Conservation (phyloP, 2,113 vertebrate species). For the Cyprinodon variegatus region DNA sequence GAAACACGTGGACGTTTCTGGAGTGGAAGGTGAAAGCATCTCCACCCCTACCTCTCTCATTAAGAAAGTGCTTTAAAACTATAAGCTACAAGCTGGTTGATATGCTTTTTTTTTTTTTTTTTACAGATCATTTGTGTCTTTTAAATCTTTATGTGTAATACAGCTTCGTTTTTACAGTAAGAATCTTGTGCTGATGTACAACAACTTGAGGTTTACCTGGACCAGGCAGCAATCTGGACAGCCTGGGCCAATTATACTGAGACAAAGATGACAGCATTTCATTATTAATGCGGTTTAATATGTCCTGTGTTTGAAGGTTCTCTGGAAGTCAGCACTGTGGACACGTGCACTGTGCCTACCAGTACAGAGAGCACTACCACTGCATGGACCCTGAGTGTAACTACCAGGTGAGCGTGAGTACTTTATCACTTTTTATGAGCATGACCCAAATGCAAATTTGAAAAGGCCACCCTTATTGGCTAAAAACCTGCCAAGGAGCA, state of each 20-base stretch:
- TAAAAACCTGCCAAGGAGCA: not conserved
- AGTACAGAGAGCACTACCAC: constrained; percentile 98
- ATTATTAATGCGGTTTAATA: constrained; percentile 17
- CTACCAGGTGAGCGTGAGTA: constrained; percentile 90
- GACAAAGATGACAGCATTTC: not conserved
- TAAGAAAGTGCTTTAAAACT: not conserved
- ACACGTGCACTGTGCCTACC: constrained; percentile 98
- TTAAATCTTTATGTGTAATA: not conserved
- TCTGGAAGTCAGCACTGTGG: constrained; percentile 99
- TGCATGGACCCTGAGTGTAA: constrained; percentile 99
- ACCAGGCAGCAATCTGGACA: not conserved
- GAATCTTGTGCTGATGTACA: not conserved
- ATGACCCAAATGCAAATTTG: constrained; percentile 18
- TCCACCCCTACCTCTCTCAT: no score
- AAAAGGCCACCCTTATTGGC: not conserved
- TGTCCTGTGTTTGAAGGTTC: constrained; percentile 82
- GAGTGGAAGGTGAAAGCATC: not conserved
- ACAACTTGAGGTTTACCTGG: not conserved
- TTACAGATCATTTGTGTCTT: not conserved
- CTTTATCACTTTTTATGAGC: constrained; percentile 52
- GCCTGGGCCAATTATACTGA: not conserved
- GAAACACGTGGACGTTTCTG: not conserved
- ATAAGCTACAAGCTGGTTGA: no score
- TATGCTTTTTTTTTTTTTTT: not conserved
- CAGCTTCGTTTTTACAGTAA: not conserved